These are phyloP conservation scores for Ditylenchus weischeri DNA, from an alignment of 2,888 invertebrate species.

Conservation along the genomic window DNA sequence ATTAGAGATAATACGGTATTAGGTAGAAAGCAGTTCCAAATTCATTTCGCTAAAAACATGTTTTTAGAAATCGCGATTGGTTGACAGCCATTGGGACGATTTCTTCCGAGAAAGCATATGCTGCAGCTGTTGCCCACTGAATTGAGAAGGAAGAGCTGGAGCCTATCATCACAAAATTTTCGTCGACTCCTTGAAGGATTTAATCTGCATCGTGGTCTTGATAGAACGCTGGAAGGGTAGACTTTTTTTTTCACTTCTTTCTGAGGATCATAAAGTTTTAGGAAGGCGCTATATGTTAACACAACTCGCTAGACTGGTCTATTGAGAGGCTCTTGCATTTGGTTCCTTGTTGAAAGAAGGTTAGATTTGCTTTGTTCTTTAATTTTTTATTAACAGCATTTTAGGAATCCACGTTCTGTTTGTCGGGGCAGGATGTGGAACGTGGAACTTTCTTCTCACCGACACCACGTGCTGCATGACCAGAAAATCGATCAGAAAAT, in stretches of 20 bases:
- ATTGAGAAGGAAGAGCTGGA: constrained; percentile 79
- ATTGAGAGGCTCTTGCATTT: constrained; percentile 97
- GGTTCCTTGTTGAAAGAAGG: constrained; percentile 92
- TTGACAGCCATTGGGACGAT: constrained; percentile 85
- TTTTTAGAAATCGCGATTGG: constrained; percentile 82
- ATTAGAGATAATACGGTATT: too few relatives aligned
- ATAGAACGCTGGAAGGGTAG: constrained; percentile 52
- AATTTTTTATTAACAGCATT: constrained; percentile 20
- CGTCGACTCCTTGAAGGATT: constrained; percentile 82
- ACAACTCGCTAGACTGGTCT: constrained; percentile 83
- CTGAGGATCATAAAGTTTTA: constrained; percentile 9
- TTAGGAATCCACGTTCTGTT: constrained; percentile 80
- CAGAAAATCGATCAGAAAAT: constrained; percentile 87
- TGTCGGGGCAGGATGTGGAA: constrained; percentile 93
- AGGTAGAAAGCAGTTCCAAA: too few relatives aligned
- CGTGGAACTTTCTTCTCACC: constrained; percentile 68
- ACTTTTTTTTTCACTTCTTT: background rate
- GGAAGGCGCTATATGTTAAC: constrained; percentile 53
- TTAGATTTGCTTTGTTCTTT: constrained; percentile 23
- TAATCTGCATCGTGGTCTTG: constrained; percentile 76
- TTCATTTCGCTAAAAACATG: too few relatives aligned
- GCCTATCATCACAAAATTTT: constrained; percentile 82
- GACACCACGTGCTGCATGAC: constrained; percentile 96
- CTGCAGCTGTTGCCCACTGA: constrained; percentile 70
- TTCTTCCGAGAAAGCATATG: constrained; percentile 56